Conservation (phyloP, 2,113 vertebrate species). For the Paedocypris sp. region DNA sequence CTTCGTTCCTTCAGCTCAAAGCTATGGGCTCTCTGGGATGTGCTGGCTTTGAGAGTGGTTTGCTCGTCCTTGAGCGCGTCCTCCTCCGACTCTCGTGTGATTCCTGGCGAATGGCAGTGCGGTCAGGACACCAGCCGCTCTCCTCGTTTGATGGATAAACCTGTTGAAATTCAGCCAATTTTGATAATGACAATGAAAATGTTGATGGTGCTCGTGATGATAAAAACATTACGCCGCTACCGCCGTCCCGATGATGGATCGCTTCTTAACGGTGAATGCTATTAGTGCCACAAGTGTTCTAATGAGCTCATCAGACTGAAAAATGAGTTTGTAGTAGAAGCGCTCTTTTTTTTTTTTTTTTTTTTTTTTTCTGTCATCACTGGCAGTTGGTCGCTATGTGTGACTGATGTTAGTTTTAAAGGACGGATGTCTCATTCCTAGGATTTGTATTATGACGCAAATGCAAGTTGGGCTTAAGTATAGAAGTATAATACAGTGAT, state of each 20-base stretch:
- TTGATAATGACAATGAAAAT: background rate
- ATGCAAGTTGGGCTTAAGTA: too few species aligned
- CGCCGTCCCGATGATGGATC: background rate
- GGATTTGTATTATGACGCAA: too few species aligned
- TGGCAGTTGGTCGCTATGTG: background rate
- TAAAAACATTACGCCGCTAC: slow-evolving; percentile 6
- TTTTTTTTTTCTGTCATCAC: background rate
- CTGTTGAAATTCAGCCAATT: slow-evolving; percentile 8
- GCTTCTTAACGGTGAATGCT: background rate
- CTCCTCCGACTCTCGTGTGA: background rate
- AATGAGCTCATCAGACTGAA: background rate
- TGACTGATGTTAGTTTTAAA: background rate
- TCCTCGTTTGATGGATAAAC: slow-evolving; percentile 18
- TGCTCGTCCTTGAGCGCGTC: slow-evolving; percentile 28
- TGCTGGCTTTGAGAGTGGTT: too few species aligned
- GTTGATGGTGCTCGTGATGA: slow-evolving; percentile 1
- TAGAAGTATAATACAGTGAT: too few species aligned
- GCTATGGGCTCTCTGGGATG: slow-evolving; percentile 9
- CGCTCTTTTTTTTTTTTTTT: background rate
- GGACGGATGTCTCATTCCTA: background rate
- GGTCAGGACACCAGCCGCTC: slow-evolving; percentile 19
- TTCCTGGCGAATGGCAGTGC: slow-evolving; percentile 24
- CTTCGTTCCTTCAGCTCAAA: too few species aligned
- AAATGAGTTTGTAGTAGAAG: background rate
- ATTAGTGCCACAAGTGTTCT: background rate